A percentile compares a stretch with the other conserved stretches of the same genome.
Conservation (phyloP, 1,140 invertebrate species). For the Atta cephalotes region DNA sequence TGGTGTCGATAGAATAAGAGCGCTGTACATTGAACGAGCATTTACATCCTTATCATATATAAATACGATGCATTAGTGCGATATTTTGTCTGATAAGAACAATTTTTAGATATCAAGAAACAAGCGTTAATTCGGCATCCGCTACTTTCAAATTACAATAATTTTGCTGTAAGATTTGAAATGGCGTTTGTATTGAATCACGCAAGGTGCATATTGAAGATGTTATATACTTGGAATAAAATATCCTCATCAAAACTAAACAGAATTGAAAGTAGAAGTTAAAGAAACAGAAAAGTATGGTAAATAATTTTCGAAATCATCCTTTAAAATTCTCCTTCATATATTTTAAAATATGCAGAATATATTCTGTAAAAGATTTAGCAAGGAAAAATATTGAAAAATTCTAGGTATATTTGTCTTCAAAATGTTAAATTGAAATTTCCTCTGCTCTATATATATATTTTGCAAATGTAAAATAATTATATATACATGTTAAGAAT, state of each 20-base stretch:
- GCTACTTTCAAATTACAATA: conserved; percentile 54
- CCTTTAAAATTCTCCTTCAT: not conserved
- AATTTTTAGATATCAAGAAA: conserved; percentile 5
- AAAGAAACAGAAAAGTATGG: not conserved
- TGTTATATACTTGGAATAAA: conserved; percentile 30
- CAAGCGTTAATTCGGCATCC: not conserved
- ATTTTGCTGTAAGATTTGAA: conserved; percentile 45
- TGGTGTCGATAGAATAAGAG: conserved; percentile 62
- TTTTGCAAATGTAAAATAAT: conserved; percentile 80
- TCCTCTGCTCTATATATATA: conserved; percentile 75
- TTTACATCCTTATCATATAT: conserved; percentile 48
- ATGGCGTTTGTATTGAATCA: conserved; percentile 32
- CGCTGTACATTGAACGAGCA: conserved; percentile 68
- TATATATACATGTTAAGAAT: conserved; percentile 72
- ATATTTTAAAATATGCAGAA: not conserved
- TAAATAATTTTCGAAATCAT: not conserved
- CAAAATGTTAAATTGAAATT: conserved; percentile 60
- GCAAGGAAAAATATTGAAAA: not conserved
- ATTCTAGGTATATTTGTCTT: conserved; percentile 56
- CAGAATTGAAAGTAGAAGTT: conserved; percentile 22
- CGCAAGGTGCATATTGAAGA: conserved; percentile 37
- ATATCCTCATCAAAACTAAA: conserved; percentile 22
- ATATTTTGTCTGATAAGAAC: conserved; percentile 57
- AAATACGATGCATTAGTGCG: conserved; percentile 32
- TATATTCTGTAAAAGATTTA: conserved; percentile 16